These are phyloP conservation scores for Artemia sinica DNA, from an alignment of 2,888 invertebrate species.

Conservation along the genomic window DNA sequence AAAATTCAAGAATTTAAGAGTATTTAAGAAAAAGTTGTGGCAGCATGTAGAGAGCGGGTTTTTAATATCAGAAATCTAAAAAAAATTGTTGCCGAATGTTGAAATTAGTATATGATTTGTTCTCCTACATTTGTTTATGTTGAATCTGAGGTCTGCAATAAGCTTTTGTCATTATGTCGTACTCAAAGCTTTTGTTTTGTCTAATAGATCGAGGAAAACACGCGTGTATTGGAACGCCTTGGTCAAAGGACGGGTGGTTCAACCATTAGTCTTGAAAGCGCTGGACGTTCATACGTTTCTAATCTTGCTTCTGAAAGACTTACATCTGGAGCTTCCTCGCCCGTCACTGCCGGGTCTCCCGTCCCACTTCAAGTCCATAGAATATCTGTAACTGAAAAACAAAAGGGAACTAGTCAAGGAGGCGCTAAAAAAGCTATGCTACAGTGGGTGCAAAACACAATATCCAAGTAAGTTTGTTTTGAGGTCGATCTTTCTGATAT, in stretches of 20 bases:
- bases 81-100: too few relatives aligned
- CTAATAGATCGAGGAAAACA: conserved; percentile 79
- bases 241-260: conserved; percentile 60
- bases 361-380: conserved; percentile 44
- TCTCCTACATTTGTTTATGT: too few relatives aligned
- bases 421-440: conserved; percentile 58
- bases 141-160: too few relatives aligned
- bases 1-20: too few relatives aligned
- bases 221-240: conserved; percentile 66
- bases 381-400: conserved; percentile 31
- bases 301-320: conserved; percentile 21
- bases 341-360: conserved; percentile 29
- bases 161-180: background rate
- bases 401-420: conserved; percentile 29
- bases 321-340: conserved; percentile 25
- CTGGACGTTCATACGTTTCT: conserved; percentile 22
- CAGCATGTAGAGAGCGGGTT: too few relatives aligned
- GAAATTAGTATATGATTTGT: too few relatives aligned
- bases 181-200: conserved; percentile 24
- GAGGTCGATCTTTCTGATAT: too few relatives aligned
- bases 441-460: conserved; percentile 81
- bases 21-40: too few relatives aligned
- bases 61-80: too few relatives aligned
- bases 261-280: conserved; percentile 32
- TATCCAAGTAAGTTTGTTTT: conserved; percentile 45